Percentiles rank a stretch among this genome's conserved stretches.
Conservation (phyloP, 37 sponge, comb jelly and placozoan genomes). For the Beroe ovata region DNA sequence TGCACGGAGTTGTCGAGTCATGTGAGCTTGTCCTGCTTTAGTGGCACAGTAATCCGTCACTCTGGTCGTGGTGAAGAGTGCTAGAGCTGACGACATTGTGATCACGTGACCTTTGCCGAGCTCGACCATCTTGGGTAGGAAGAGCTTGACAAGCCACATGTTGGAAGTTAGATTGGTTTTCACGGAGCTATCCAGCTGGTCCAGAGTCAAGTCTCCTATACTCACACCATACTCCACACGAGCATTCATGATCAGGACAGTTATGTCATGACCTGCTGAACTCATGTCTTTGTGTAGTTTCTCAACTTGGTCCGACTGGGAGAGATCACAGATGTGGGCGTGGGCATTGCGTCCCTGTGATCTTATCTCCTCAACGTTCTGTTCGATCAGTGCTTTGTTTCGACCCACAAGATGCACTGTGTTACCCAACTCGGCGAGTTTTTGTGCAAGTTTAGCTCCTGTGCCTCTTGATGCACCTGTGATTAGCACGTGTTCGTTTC, state of each 20-base stretch:
- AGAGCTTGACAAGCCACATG: slow-evolving; percentile 20
- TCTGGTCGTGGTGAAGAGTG: neutral
- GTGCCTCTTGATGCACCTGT: slow-evolving; percentile 29
- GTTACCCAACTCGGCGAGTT: slow-evolving; percentile 53
- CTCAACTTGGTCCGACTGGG: slow-evolving; percentile 42
- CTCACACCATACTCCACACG: neutral
- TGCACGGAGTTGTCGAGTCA: neutral
- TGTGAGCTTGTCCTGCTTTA: slow-evolving; percentile 15
- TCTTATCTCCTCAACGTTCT: neutral
- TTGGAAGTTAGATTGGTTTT: neutral
- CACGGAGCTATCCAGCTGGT: neutral
- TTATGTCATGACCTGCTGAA: neutral
- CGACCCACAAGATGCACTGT: slow-evolving; percentile 16
- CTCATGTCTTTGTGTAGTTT: neutral
- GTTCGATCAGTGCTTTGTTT: neutral
- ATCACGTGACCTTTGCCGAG: slow-evolving; percentile 17
- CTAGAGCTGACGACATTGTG: slow-evolving; percentile 11
- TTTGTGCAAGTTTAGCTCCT: slow-evolving; percentile 2
- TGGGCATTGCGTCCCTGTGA: neutral
- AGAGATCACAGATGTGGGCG: slow-evolving; percentile 41
- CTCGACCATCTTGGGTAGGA: slow-evolving; percentile 3
- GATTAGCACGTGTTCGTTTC: slow-evolving; percentile 20
- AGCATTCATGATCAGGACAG: slow-evolving; percentile 34
- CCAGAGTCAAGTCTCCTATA: slow-evolving; percentile 12
- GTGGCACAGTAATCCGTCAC: slow-evolving; percentile 34